A percentile compares a stretch with the other conserved stretches of the same genome.
Conservation (phyloP, 2,797 vertebrate genomes). For the Spinus olivaceus region DNA sequence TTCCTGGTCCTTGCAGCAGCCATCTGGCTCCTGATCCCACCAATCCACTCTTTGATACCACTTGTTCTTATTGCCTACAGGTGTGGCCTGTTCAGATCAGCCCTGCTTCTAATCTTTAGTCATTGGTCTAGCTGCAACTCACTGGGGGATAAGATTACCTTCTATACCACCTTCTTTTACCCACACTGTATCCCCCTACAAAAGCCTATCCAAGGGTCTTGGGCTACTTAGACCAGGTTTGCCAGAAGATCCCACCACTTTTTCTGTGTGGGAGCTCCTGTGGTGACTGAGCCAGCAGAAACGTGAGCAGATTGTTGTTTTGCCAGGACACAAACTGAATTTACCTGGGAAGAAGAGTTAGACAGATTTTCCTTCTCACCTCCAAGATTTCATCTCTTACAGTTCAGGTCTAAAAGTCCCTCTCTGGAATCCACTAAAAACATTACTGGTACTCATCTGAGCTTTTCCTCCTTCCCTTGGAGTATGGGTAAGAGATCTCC, state of each 20-base stretch:
- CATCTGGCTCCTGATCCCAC: too few relatives aligned
- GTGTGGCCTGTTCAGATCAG: too few relatives aligned
- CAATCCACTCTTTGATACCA: too few relatives aligned
- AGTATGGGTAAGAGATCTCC: background rate
- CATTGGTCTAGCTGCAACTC: too few relatives aligned
- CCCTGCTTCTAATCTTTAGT: too few relatives aligned
- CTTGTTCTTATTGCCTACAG: too few relatives aligned
- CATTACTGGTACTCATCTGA: background rate
- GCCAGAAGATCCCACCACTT: background rate
- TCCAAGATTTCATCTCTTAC: background rate
- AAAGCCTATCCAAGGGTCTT: background rate
- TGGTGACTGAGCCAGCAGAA: background rate
- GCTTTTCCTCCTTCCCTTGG: background rate
- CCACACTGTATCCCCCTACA: too few relatives aligned
- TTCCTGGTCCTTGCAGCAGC: too few relatives aligned
- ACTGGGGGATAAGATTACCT: too few relatives aligned
- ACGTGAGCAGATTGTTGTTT: background rate
- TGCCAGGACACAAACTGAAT: background rate
- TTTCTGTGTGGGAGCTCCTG: background rate
- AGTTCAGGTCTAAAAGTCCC: background rate
- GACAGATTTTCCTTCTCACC: background rate
- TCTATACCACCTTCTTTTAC: too few relatives aligned
- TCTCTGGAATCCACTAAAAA: background rate
- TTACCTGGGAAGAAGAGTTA: background rate
- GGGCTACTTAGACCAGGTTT: background rate